Evolutionary conservation across 2,797 vertebrate genomes (phyloP), one percentile per base, ranked within the genome.

Genomic region (Chaunax sp.): DNA sequence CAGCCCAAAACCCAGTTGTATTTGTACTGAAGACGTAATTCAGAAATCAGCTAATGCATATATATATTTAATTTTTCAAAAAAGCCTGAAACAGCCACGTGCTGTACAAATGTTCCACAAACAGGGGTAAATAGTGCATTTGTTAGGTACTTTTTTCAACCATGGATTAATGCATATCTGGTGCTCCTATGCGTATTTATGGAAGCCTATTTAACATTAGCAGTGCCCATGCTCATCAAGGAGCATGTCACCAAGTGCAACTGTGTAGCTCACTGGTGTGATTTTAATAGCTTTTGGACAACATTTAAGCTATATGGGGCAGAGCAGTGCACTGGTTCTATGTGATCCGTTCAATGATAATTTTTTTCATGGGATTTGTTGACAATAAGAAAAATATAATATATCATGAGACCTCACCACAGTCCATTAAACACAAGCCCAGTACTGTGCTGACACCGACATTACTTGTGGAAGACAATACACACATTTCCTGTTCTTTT

Each of bases 401-500:
- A 64, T 33, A 41, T 64, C 38, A 56, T 1, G 18, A 46, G 22
- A 18, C 6, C 47, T 35, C 33, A 35, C 33, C 6, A 44, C 25
- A 50, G 50, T 63, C 35, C 13, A 52, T 59, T 19, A 40, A 56
- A 64, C 49, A 56, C 38, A 64, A 64, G 33, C 11, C 22, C 56
- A 46, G 60, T 40, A 30, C 72, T 64, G 63, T 44, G 65, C 73
- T 75, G 78, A 78, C 78, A 62, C 43, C 49, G 64, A 51, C 63
- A 37, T 46, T 25, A 82, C 62, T 40, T 58, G 26, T 55, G 66
- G 55, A 54, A 78, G 65, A 90, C 80, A 84, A 84, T 72, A 38
- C 73, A 70, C 64, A 78, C 58, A 52, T 81, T 89, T 90, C 89
- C 90, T 90, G 82, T 81, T 63, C 69, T 75, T 80, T 81, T 77